Percentiles rank a stretch among this genome's conserved stretches.
Evolutionary conservation across 1,140 invertebrate genomes (phyloP).

Genomic region (Eriocheir sinensis): DNA sequence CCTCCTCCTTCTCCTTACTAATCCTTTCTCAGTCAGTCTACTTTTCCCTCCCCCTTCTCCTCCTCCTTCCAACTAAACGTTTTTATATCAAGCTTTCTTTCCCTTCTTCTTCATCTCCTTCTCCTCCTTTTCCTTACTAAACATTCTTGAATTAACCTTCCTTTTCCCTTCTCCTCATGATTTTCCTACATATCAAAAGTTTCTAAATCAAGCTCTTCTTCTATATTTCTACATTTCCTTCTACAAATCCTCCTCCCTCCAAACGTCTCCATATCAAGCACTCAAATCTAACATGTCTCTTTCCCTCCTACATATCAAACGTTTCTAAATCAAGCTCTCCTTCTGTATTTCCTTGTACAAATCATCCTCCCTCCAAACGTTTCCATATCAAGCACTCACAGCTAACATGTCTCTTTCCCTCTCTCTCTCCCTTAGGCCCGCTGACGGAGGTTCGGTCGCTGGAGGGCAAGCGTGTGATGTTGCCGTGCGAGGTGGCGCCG

Average conservation of each 20-base stretch:
- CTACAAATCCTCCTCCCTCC: too few species aligned
- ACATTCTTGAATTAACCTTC: neutral
- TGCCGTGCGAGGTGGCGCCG: constrained; percentile 60
- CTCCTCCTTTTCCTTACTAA: neutral
- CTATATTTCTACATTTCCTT: too few species aligned
- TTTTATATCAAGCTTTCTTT: too few species aligned
- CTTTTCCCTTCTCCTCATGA: neutral
- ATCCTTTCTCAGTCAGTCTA: neutral
- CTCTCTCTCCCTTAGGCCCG: constrained; percentile 44
- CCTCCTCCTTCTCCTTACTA: neutral
- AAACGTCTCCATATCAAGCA: too few species aligned
- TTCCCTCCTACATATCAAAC: too few species aligned
- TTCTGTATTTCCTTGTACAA: too few species aligned
- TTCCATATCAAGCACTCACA: too few species aligned
- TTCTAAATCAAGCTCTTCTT: too few species aligned
- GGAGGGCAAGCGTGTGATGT: constrained; percentile 31
- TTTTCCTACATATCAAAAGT: too few species aligned
- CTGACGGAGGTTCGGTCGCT: constrained; percentile 56
- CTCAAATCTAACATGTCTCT: neutral
- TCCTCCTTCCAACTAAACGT: neutral
- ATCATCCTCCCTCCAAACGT: too few species aligned
- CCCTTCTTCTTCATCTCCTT: neutral
- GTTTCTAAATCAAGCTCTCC: too few species aligned
- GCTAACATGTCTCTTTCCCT: neutral
- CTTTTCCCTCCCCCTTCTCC: neutral